Percentiles rank a stretch among this genome's conserved stretches.
These are phyloP conservation scores for Bombyx mori DNA, from an alignment of 1,140 invertebrate species.

Conservation along the genomic window DNA sequence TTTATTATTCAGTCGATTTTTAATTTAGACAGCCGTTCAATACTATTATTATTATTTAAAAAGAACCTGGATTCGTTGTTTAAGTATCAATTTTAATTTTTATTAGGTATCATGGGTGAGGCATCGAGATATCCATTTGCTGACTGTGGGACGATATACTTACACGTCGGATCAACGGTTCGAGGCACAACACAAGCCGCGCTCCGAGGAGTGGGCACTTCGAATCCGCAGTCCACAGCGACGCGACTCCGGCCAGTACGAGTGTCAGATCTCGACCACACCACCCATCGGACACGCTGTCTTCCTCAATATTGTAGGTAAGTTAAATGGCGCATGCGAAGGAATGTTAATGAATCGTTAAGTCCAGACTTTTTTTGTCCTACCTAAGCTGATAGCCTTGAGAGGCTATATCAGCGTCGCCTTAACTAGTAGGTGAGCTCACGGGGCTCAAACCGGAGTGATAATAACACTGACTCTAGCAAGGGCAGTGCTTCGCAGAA, in stretches of 20 bases:
- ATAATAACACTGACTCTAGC: no score
- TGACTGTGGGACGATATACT: conserved; percentile 88
- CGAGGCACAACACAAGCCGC: conserved; percentile 81
- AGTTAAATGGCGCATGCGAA: conserved; percentile 31
- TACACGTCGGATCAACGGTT: conserved; percentile 90
- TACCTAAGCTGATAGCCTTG: no score
- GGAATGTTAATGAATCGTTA: no score
- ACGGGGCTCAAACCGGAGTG: no score
- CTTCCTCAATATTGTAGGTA: conserved; percentile 80
- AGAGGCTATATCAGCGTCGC: no score
- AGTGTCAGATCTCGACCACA: conserved; percentile 87
- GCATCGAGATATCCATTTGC: conserved; percentile 86
- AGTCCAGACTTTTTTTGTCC: no score
- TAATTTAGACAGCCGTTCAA: no score
- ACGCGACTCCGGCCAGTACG: conserved; percentile 81
- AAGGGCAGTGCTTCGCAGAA: no score
- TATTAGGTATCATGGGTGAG: conserved; percentile 90
- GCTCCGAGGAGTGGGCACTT: conserved; percentile 84
- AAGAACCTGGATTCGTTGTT: no score
- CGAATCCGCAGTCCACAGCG: conserved; percentile 76
- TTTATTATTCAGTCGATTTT: no score
- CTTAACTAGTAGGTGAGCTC: no score
- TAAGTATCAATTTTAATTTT: not conserved
- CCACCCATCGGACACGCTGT: conserved; percentile 81
- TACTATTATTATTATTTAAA: no score